Base-by-base conservation (phyloP, 2,888 invertebrate genomes). In the Scotopteryx bipunctaria region DNA sequence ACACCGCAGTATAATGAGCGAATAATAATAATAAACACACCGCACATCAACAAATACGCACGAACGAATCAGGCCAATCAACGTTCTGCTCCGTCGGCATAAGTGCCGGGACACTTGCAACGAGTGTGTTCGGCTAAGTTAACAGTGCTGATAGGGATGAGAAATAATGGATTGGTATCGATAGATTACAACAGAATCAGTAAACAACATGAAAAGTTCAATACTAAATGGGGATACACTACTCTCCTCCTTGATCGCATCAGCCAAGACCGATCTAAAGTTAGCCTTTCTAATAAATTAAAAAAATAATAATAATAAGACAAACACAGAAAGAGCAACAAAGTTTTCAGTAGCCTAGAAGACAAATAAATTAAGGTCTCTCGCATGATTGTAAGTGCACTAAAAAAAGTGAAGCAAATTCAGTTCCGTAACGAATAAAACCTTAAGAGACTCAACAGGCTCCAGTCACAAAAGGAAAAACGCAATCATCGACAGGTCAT, bases 21-120 rank as follows among this genome's bases (percentile, higher is more conserved):
- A 71, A 70, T 71, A 76, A 78, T 73, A 78, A 77, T 73, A 77
- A 75, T 67, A 49, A 44, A 57, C 54, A 54, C 57, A 54, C 23
- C 54, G 52, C 57, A 54, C 23, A 37, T 62, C 53, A 19, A 43
- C 56, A 55, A 44, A 27, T 27, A 14, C 14, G 14, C 41, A 19
- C 31, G 41, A 33, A 32, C 9, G 25, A 48, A 31, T 42, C 57
- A 33, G 32, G 23, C 47, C 42, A 76, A 64, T 66, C 54, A 53
- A 38, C 14, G 50, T 59, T 67, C 57, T 78, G 74, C 57, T 61
- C 37, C 61, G 21, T 43, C 6, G 55, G 25, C 36, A 66, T 74
- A 78, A 66, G 67, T 55, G 44, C 65, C 55, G 66, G 40, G 57
- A 58, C 47, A 59, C 50, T 42, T 55, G 68, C 68, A 67, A 47